Evolutionary conservation across 2,888 invertebrate genomes (phyloP).

Genomic region (Phortica okadai): DNA sequence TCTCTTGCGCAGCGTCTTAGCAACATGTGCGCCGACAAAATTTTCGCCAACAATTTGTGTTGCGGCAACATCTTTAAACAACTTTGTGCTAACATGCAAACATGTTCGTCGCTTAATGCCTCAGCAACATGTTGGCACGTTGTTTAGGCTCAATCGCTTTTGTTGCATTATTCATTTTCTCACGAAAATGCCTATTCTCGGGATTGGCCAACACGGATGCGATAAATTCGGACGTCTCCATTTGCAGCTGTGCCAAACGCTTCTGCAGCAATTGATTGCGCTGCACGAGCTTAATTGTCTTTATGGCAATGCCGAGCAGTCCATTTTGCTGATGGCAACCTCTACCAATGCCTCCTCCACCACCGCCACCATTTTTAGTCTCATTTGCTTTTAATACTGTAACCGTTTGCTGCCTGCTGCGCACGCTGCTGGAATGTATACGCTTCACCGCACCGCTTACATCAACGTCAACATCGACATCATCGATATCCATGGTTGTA

Average conservation of each 20-base stretch:
- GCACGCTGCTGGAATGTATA: conserved; percentile 47
- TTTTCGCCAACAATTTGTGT: background rate
- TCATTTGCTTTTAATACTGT: conserved; percentile 59
- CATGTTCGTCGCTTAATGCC: background rate
- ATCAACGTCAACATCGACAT: conserved; percentile 19
- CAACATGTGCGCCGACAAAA: background rate
- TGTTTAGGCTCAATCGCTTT: conserved; percentile 44
- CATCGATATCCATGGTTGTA: conserved; percentile 33
- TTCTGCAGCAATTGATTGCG: conserved; percentile 81
- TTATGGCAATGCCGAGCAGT: conserved; percentile 81
- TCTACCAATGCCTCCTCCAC: background rate
- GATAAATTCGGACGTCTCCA: conserved; percentile 81
- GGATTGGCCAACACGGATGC: conserved; percentile 79
- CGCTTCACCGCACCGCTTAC: conserved; percentile 19
- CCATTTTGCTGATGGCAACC: conserved; percentile 68
- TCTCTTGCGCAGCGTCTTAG: background rate
- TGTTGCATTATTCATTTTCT: conserved; percentile 51
- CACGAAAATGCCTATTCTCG: conserved; percentile 72
- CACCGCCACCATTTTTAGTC: conserved; percentile 22
- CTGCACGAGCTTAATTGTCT: conserved; percentile 81
- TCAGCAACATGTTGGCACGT: conserved; percentile 22
- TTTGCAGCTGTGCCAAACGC: conserved; percentile 80
- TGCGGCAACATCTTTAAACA: background rate
- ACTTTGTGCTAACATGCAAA: background rate
- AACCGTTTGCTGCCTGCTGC: conserved; percentile 23